These are phyloP conservation scores for Thamnophis sirtalis DNA, from an alignment of 2,113 vertebrate species.

Conservation along the genomic window DNA sequence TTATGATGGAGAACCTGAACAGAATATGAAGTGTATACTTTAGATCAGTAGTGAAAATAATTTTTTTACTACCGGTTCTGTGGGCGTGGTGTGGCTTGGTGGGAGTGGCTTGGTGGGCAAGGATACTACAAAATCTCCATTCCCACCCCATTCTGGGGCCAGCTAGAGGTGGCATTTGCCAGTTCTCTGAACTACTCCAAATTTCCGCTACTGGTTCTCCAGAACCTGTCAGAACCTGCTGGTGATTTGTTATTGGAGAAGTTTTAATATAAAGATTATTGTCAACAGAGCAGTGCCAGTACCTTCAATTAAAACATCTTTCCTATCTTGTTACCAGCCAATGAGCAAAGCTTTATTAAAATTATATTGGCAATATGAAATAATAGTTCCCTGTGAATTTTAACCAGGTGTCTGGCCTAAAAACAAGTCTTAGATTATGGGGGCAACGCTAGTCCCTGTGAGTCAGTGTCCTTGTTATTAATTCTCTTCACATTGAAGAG, in stretches of 20 bases:
- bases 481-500: neutral
- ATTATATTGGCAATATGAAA: neutral
- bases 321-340: neutral
- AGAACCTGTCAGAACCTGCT: too few species aligned
- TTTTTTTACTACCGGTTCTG: too few species aligned
- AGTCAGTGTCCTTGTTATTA: neutral
- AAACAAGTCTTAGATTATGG: neutral
- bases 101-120: too few species aligned
- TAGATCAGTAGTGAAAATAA: neutral
- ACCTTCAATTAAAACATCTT: neutral
- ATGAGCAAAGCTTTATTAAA: neutral
- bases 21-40: neutral
- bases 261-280: neutral
- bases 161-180: too few species aligned
- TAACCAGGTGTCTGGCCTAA: neutral
- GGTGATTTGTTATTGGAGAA: neutral
- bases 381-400: neutral
- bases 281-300: neutral
- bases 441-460: neutral
- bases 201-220: too few species aligned
- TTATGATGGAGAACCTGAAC: neutral
- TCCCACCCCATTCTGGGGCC: too few species aligned
- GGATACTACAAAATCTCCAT: too few species aligned
- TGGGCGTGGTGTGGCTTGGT: too few species aligned
- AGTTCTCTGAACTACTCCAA: too few species aligned